These are phyloP conservation scores for Ivindomyrus marchei DNA, from an alignment of 2,113 vertebrate genomes.

Conservation along the genomic window DNA sequence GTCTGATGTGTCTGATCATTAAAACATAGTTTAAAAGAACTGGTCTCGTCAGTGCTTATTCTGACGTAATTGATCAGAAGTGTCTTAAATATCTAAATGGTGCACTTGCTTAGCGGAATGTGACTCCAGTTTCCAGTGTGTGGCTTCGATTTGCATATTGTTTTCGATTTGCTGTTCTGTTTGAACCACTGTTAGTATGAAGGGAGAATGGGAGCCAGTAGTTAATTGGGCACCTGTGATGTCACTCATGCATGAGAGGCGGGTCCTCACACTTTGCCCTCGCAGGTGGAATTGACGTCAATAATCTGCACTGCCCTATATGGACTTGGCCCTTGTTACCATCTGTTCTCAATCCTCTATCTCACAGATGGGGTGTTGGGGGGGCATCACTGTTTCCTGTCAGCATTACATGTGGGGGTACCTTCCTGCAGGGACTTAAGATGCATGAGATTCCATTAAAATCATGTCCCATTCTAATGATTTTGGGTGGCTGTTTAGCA, in stretches of 20 bases:
- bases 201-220: neutral
- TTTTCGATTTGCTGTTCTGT: neutral
- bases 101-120: neutral
- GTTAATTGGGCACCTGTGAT: neutral
- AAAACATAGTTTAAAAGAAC: neutral
- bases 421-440: neutral
- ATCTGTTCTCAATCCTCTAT: neutral
- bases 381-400: conserved; percentile 5
- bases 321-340: neutral
- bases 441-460: conserved; percentile 3
- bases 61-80: neutral
- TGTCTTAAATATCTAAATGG: neutral
- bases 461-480: neutral
- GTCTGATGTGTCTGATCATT: neutral
- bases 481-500: neutral
- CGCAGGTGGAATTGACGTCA: neutral
- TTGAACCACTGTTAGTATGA: neutral
- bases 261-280: neutral
- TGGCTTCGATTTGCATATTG: neutral
- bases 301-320: neutral
- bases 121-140: neutral
- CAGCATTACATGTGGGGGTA: neutral
- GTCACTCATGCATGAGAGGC: neutral
- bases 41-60: neutral
- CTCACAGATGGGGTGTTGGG: conserved; percentile 3